Conservation (phyloP, 2,113 vertebrate genomes). For the Eulemur macaco region DNA sequence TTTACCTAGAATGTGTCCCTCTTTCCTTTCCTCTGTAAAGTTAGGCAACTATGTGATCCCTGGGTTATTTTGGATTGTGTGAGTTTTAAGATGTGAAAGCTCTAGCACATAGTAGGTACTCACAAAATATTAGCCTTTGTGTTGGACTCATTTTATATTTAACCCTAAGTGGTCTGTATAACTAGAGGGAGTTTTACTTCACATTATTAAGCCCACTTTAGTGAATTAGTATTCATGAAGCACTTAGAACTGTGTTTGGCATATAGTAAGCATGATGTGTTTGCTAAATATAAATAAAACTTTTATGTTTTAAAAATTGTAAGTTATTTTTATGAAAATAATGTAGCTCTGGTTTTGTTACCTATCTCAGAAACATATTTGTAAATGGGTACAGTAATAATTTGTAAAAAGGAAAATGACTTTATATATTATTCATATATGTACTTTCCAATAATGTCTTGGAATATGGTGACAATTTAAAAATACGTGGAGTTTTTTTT, state of each 20-base stretch:
- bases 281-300: constrained; percentile 41
- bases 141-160: background rate
- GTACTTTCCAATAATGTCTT: constrained; percentile 39
- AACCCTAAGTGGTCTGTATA: background rate
- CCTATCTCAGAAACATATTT: constrained; percentile 9
- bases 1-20: background rate
- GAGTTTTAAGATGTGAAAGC: background rate
- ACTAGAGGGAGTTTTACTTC: background rate
- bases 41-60: background rate
- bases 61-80: constrained; percentile 10
- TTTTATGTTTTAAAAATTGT: background rate
- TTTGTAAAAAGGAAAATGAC: constrained; percentile 3
- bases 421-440: background rate
- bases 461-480: constrained; percentile 21
- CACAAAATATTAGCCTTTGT: background rate
- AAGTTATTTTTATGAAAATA: constrained; percentile 47
- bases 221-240: constrained; percentile 8
- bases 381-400: constrained; percentile 48
- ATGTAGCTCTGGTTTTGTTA: constrained; percentile 24
- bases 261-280: background rate
- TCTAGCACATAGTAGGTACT: background rate
- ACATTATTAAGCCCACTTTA: background rate
- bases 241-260: background rate
- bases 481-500: background rate
- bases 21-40: constrained; percentile 35